Conservation (phyloP, 2,888 invertebrate genomes). For the Machimus atricapillus region DNA sequence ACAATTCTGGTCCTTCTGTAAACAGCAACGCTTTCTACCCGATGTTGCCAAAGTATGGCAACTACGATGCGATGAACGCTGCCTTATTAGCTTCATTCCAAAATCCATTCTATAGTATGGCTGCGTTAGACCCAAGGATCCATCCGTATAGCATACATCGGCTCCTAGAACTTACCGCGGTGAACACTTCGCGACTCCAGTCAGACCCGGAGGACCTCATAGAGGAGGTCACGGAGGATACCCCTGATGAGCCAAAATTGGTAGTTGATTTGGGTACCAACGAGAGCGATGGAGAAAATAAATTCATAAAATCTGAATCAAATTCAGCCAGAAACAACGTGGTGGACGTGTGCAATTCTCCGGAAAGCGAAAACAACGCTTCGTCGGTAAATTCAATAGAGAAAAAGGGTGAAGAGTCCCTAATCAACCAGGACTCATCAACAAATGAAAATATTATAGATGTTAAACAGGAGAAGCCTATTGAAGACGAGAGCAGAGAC, state of each 20-base stretch:
- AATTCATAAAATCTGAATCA: slow-evolving; percentile 53
- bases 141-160: slow-evolving; percentile 61
- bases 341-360: slow-evolving; percentile 64
- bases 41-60: slow-evolving; percentile 74
- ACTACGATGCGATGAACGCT: slow-evolving; percentile 70
- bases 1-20: slow-evolving; percentile 54
- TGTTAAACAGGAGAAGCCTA: slow-evolving; percentile 43
- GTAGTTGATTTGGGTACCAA: slow-evolving; percentile 75
- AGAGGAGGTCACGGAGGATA: slow-evolving; percentile 69
- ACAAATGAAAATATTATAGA: slow-evolving; percentile 44
- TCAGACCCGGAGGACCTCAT: slow-evolving; percentile 69
- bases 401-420: slow-evolving; percentile 16
- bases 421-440: slow-evolving; percentile 6
- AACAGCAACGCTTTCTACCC: slow-evolving; percentile 72
- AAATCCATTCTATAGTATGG: slow-evolving; percentile 60
- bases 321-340: slow-evolving; percentile 51
- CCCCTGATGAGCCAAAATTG: slow-evolving; percentile 67
- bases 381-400: slow-evolving; percentile 40
- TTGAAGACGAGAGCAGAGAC: slow-evolving; percentile 54
- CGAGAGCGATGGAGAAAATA: slow-evolving; percentile 64
- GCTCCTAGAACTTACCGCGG: slow-evolving; percentile 59
- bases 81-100: slow-evolving; percentile 65
- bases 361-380: slow-evolving; percentile 57
- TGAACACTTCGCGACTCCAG: slow-evolving; percentile 52
- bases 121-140: slow-evolving; percentile 58